Evolutionary conservation across 35 echinoderm and acorn worm genomes (phyloP), one percentile per base, ranked within the genome.

Genomic region (Anneissia japonica): DNA sequence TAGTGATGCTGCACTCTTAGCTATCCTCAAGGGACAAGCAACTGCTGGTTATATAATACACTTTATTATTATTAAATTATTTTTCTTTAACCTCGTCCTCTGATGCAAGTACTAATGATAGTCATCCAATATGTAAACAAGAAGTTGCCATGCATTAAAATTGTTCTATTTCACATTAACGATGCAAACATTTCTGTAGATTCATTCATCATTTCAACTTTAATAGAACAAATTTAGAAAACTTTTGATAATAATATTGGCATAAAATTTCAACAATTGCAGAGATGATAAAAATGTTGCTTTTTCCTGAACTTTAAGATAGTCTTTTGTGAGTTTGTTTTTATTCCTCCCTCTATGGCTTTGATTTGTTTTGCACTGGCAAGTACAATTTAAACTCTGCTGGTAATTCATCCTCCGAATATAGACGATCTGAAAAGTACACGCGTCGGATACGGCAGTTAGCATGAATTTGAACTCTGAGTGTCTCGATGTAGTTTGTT

Each of bases 401-500:
- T 0, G 96, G 96, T 13, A 99, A 87, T 94, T 99, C 96, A 56
- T 99, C 96, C 89, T 99, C 96, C 31, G 96, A 99, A 81, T 99
- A 99, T 36, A 99, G 92, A 81, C 96, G 89, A 87, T 99, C 92
- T 9, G 92, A 94, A 84, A 99, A 99, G 89, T 99, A 94, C 12
- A 99, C 95, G 45, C 95, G 91, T 35, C 95, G 91, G 76, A 98
- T 98, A 26, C 95, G 83, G 87, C 95, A 98, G 92, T 98, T 98
- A 86, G 95, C 95, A 88, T 98, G 95, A 79, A 98, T 98, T 92
- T 99, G 93, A 37, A 99, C 96, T 91, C 89, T 94, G 32, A 99
- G 87, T 79, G 96, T 99, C 73, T 99, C 96, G 83, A 99, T 99
- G 96, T 99, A 99, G 92, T 99, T 99, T 89, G 96, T 99, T 72